Evolutionary conservation across 2,888 invertebrate species (phyloP).

Genomic region (Pyralis farinalis): DNA sequence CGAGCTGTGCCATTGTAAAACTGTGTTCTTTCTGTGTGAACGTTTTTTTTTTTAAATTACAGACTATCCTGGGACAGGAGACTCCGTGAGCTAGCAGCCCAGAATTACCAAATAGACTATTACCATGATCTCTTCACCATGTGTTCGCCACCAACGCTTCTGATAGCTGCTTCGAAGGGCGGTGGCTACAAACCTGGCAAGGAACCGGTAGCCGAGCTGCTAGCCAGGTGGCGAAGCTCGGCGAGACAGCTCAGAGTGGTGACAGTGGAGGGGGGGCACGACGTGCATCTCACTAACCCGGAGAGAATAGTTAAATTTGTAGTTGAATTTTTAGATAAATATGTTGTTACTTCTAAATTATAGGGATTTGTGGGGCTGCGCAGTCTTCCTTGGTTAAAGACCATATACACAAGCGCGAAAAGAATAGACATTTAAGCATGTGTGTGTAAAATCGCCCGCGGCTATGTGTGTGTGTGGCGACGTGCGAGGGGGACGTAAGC

Average conservation of each 20-base stretch:
- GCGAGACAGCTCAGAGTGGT: constrained; percentile 25
- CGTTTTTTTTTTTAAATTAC: too few species aligned
- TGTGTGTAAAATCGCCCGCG: too few species aligned
- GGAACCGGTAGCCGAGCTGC: constrained; percentile 22
- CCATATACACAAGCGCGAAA: too few species aligned
- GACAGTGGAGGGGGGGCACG: constrained; percentile 78
- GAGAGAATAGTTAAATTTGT: constrained; percentile 62
- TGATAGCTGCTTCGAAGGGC: constrained; percentile 34
- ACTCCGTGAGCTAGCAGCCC: constrained; percentile 35
- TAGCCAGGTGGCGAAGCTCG: constrained; percentile 24
- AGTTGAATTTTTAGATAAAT: constrained; percentile 33
- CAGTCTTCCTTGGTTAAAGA: too few species aligned
- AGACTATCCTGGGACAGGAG: constrained; percentile 62
- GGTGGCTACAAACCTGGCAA: constrained; percentile 23
- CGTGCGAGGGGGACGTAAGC: too few species aligned
- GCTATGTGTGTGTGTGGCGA: too few species aligned
- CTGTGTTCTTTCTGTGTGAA: too few species aligned
- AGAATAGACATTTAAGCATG: too few species aligned
- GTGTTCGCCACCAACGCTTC: constrained; percentile 42
- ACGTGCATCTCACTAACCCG: constrained; percentile 82
- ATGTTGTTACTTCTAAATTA: constrained; percentile 23
- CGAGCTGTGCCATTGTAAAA: too few species aligned
- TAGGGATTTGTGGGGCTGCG: too few species aligned
- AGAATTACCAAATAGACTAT: constrained; percentile 41
- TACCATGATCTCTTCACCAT: constrained; percentile 42